Evolutionary conservation across 2,113 vertebrate genomes (phyloP).

Genomic region (Chloropsis cyanopogon): DNA sequence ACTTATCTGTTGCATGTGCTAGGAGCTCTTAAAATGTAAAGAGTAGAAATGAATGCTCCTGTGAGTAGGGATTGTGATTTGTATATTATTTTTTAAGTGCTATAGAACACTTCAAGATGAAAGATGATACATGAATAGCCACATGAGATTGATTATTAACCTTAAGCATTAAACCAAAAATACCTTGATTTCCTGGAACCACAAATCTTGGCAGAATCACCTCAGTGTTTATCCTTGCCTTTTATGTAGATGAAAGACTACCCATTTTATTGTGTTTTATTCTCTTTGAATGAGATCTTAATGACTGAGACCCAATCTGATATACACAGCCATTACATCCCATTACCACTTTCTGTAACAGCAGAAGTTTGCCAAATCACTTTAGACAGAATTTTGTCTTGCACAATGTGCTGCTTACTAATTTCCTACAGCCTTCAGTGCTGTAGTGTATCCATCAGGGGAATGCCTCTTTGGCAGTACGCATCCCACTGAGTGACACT

Average conservation of each 20-base stretch:
- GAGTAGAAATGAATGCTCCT: neutral
- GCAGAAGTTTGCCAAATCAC: slow-evolving; percentile 24
- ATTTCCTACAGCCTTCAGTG: neutral
- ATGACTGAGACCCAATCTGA: slow-evolving; percentile 21
- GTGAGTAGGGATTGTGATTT: neutral
- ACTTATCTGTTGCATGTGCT: neutral
- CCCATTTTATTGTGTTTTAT: slow-evolving; percentile 24
- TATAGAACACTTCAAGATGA: neutral
- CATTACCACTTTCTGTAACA: slow-evolving; percentile 3
- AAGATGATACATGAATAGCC: neutral
- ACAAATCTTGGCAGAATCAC: slow-evolving; percentile 31
- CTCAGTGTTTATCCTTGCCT: slow-evolving; percentile 31
- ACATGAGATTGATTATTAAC: neutral
- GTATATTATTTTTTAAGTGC: slow-evolving; percentile 27
- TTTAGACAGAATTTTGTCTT: neutral
- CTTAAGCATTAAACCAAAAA: slow-evolving; percentile 9
- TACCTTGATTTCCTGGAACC: slow-evolving; percentile 55
- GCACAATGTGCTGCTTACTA: neutral
- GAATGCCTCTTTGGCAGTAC: neutral
- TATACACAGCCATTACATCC: slow-evolving; percentile 33
- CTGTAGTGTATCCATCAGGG: neutral
- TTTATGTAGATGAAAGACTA: slow-evolving; percentile 11
- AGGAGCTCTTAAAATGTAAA: neutral
- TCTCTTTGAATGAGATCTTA: slow-evolving; percentile 10
- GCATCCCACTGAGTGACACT: neutral